Conservation (phyloP, 1,140 invertebrate species). For the Pogonus chalceus region DNA sequence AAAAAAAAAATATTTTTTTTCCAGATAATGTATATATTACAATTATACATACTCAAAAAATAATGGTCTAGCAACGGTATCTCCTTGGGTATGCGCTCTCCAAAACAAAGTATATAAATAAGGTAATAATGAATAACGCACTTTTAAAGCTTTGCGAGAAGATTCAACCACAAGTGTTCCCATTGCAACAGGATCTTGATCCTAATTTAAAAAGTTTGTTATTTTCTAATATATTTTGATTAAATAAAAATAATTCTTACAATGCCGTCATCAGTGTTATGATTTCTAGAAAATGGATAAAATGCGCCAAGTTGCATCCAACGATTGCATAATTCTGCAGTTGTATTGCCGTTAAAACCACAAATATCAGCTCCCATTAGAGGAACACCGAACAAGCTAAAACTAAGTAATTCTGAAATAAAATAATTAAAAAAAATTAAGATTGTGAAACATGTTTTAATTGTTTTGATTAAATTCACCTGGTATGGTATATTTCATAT, state of each 20-base stretch:
- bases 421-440: conserved; percentile 14
- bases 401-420: conserved; percentile 57
- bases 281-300: conserved; percentile 80
- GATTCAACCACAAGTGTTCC: conserved; percentile 55
- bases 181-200: conserved; percentile 68
- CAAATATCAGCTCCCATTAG: conserved; percentile 86
- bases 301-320: conserved; percentile 81
- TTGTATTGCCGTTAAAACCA: conserved; percentile 74
- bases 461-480: conserved; percentile 41
- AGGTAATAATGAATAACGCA: conserved; percentile 67
- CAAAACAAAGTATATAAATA: conserved; percentile 77
- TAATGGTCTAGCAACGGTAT: conserved; percentile 65
- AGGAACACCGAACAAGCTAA: conserved; percentile 75
- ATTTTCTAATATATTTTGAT: conserved; percentile 2
- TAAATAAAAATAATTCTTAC: conserved; percentile 38
- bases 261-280: conserved; percentile 62
- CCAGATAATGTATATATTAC: background rate
- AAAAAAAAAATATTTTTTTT: conserved; percentile 20
- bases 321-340: conserved; percentile 57
- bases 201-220: conserved; percentile 37
- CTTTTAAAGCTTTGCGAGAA: conserved; percentile 48
- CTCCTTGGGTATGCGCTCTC: conserved; percentile 55
- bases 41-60: conserved; percentile 62
- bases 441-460: conserved; percentile 4
- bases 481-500: conserved; percentile 50